Percentiles rank a stretch among this genome's conserved stretches.
Conservation (phyloP, 1,140 invertebrate genomes). For the Bombus waltoni region DNA sequence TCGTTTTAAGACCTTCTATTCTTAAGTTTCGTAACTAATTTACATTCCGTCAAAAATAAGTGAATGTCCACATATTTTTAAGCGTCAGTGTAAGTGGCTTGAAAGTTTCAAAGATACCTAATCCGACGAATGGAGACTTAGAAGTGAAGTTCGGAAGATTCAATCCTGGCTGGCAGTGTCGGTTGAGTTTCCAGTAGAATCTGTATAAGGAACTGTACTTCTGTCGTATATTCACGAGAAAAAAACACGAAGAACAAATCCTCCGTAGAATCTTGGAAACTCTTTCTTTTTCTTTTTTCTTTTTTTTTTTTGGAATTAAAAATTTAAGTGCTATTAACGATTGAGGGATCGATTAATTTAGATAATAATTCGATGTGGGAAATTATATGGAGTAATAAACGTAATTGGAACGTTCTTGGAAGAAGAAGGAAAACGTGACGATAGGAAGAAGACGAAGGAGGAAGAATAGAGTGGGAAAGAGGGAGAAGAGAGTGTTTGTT, state of each 20-base stretch:
- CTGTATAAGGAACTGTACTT: neutral
- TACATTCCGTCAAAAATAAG: no score
- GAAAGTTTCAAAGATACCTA: neutral
- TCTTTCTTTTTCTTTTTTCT: neutral
- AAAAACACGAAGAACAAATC: neutral
- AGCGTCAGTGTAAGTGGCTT: neutral
- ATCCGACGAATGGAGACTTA: neutral
- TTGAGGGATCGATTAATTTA: neutral
- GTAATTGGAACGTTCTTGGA: neutral
- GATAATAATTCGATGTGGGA: neutral
- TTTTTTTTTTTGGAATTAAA: neutral
- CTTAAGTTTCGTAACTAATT: no score
- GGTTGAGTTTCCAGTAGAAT: neutral
- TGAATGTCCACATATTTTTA: no score
- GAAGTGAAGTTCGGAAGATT: neutral
- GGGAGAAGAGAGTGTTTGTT: constrained; percentile 41
- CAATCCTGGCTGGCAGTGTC: neutral
- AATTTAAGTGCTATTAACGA: neutral
- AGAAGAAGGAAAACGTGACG: neutral
- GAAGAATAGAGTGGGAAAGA: neutral
- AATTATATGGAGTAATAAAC: neutral
- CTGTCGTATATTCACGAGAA: neutral
- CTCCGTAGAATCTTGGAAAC: neutral
- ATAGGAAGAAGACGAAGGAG: no score
- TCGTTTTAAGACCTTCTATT: no score